These are phyloP conservation scores for Caenorhabditis sp. DNA, from an alignment of 2,888 invertebrate species.

Conservation along the genomic window DNA sequence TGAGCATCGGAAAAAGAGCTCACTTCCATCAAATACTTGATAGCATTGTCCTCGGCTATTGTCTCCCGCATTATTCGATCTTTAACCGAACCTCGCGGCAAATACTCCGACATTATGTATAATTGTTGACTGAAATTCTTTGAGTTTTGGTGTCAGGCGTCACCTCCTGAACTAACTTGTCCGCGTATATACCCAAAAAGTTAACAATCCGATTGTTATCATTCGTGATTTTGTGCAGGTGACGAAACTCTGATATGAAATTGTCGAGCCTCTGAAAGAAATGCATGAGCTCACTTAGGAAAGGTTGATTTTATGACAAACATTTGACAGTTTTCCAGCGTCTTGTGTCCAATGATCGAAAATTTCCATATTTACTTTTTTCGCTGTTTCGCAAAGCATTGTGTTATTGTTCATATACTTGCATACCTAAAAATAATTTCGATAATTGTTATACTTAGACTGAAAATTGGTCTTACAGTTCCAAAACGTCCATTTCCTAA, in stretches of 20 bases:
- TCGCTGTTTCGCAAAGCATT: conserved; percentile 54
- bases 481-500: conserved; percentile 66
- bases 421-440: conserved; percentile 48
- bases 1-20: no score
- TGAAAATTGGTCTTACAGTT: conserved; percentile 56
- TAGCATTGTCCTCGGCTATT: conserved; percentile 60
- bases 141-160: neutral
- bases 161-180: conserved; percentile 30
- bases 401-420: conserved; percentile 60
- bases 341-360: conserved; percentile 69
- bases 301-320: conserved; percentile 6
- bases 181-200: conserved; percentile 65
- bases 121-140: conserved; percentile 47
- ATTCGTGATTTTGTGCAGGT: conserved; percentile 61
- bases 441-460: neutral
- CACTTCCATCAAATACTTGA: conserved; percentile 65
- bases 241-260: conserved; percentile 65
- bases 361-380: conserved; percentile 64
- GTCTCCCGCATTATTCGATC: conserved; percentile 58
- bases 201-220: conserved; percentile 62
- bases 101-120: conserved; percentile 66
- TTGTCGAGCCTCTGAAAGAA: conserved; percentile 54
- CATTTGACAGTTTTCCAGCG: conserved; percentile 47
- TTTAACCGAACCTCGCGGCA: conserved; percentile 65
- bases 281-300: neutral